phyloP scores from a whole-genome alignment of 2,888 invertebrate species.

The Ophion ellenae region DNA sequence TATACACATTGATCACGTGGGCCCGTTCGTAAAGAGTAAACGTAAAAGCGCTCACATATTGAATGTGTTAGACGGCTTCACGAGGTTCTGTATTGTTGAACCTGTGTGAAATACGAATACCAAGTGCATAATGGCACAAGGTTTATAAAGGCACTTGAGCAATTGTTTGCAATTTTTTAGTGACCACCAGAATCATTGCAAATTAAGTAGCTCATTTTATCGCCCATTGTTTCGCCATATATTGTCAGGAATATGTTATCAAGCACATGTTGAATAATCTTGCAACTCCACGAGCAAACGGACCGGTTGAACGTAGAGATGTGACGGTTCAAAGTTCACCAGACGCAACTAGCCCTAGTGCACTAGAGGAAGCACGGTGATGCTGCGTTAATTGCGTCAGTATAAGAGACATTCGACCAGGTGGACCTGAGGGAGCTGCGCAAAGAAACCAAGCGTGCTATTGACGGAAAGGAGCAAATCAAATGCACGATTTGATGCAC shows the following conservation, averaged over 20 bases:
- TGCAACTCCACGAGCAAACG: conserved; percentile 77
- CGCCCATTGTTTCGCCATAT: conserved; percentile 78
- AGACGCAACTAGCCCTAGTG: conserved; percentile 68
- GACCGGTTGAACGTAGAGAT: conserved; percentile 78
- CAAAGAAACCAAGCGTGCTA: conserved; percentile 53
- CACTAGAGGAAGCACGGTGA: conserved; percentile 59
- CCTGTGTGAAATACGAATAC: conserved; percentile 74
- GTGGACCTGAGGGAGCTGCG: conserved; percentile 59
- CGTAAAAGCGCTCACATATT: conserved; percentile 76
- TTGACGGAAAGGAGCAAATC: conserved; percentile 54
- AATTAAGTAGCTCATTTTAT: too few species aligned
- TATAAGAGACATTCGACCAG: conserved; percentile 58
- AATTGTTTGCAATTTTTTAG: conserved; percentile 73
- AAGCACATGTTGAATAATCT: conserved; percentile 75
- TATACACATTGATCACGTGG: conserved; percentile 81
- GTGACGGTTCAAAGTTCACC: conserved; percentile 72
- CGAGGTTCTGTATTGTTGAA: conserved; percentile 77
- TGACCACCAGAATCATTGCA: conserved; percentile 71
- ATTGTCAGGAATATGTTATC: conserved; percentile 74
- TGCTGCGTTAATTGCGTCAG: conserved; percentile 37
- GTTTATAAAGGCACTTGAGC: conserved; percentile 71
- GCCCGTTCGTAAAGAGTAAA: conserved; percentile 78
- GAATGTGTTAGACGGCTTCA: conserved; percentile 78
- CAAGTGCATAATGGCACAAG: too few species aligned
- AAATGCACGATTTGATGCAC: conserved; percentile 60